Percentiles rank a stretch among this genome's conserved stretches.
These are phyloP conservation scores for Leptinotarsa tumamoca DNA, from an alignment of 2,888 invertebrate species.

Conservation along the genomic window DNA sequence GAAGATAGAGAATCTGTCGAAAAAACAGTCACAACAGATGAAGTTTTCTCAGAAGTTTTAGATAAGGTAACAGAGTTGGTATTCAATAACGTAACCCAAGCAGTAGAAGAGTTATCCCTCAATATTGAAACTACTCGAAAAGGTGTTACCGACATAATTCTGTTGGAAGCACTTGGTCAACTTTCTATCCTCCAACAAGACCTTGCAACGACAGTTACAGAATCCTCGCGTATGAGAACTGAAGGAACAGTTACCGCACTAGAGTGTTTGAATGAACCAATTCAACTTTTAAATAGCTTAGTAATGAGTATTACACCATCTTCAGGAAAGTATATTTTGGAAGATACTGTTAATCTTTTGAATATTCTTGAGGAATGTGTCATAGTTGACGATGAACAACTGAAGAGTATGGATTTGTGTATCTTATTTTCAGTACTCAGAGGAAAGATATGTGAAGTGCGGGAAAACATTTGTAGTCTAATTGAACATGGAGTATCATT, in stretches of 20 bases:
- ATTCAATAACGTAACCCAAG: constrained; percentile 60
- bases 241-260: constrained; percentile 65
- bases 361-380: constrained; percentile 62
- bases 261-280: constrained; percentile 68
- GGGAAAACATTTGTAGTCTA: constrained; percentile 60
- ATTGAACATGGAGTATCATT: constrained; percentile 52
- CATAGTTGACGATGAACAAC: constrained; percentile 54
- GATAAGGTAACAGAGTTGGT: constrained; percentile 64
- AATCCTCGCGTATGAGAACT: constrained; percentile 55
- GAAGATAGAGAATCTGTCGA: constrained; percentile 36
- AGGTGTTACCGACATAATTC: constrained; percentile 55
- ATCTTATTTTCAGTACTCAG: constrained; percentile 57
- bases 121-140: constrained; percentile 62
- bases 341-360: constrained; percentile 60
- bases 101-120: constrained; percentile 61
- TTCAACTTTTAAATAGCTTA: constrained; percentile 65
- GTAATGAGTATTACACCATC: constrained; percentile 57
- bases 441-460: constrained; percentile 57
- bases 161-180: constrained; percentile 61
- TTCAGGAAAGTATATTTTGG: constrained; percentile 55
- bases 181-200: constrained; percentile 63
- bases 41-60: constrained; percentile 63
- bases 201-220: constrained; percentile 57
- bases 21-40: constrained; percentile 48
- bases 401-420: constrained; percentile 56